Conservation (phyloP, 2,888 invertebrate genomes). For the Phalera bucephala region DNA sequence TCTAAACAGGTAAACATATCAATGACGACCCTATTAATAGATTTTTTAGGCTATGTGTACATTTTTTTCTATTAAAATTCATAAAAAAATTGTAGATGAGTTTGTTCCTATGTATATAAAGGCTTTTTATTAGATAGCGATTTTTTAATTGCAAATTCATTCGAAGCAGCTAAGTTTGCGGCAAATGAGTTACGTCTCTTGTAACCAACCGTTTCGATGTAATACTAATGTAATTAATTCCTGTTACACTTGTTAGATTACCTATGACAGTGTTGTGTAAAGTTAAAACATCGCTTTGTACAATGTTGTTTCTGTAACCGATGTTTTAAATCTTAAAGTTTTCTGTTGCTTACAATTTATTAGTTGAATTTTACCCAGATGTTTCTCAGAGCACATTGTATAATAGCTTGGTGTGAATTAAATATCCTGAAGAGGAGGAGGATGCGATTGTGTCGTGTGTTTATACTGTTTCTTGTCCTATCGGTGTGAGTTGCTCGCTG, state of each 20-base stretch:
- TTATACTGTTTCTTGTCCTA: conserved; percentile 21
- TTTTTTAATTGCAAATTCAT: neutral
- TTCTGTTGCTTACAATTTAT: conserved; percentile 26
- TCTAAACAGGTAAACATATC: too few species aligned
- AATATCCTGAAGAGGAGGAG: conserved; percentile 10
- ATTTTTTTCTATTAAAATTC: neutral
- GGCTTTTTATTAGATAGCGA: neutral
- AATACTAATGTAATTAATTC: conserved; percentile 9
- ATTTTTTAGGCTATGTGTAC: neutral
- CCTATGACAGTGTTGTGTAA: conserved; percentile 14
- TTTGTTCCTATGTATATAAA: conserved; percentile 2
- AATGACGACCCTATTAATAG: neutral
- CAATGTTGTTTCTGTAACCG: conserved; percentile 13
- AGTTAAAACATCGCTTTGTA: conserved; percentile 21
- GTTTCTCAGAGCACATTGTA: conserved; percentile 23
- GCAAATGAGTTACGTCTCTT: conserved; percentile 11
- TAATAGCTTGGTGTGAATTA: conserved; percentile 30
- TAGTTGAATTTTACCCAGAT: conserved; percentile 14
- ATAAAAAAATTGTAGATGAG: neutral
- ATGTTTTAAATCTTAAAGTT: conserved; percentile 21
- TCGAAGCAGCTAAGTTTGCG: conserved; percentile 30
- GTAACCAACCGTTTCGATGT: conserved; percentile 22
- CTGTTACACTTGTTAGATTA: conserved; percentile 1
- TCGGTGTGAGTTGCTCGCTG: conserved; percentile 7
- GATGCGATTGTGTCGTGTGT: conserved; percentile 12